These are phyloP conservation scores for Laterallus jamaicensis DNA, from an alignment of 2,113 vertebrate genomes.

Conservation along the genomic window DNA sequence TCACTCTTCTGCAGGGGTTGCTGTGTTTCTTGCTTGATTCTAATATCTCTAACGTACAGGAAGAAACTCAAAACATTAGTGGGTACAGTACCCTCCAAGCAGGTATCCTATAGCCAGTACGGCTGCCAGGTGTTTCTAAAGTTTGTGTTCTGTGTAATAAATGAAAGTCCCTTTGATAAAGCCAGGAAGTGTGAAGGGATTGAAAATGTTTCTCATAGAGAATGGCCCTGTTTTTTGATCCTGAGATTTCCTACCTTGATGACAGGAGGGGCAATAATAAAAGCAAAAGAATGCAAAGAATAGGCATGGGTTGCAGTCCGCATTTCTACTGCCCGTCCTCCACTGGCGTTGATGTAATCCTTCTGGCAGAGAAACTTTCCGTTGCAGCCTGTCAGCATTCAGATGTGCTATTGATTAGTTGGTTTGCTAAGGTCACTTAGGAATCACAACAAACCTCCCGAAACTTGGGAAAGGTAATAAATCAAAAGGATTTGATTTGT, in stretches of 20 bases:
- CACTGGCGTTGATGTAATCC: constrained; percentile 14
- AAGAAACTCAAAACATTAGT: neutral
- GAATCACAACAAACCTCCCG: constrained; percentile 18
- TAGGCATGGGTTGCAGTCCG: neutral
- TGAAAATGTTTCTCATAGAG: neutral
- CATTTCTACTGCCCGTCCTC: neutral
- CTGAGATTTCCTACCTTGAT: neutral
- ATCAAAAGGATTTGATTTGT: constrained; percentile 46
- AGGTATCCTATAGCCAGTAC: neutral
- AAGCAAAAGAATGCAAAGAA: neutral
- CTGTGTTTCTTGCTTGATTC: neutral
- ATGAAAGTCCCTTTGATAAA: neutral
- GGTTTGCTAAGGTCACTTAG: neutral
- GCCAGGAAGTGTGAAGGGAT: neutral
- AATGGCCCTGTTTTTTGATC: neutral
- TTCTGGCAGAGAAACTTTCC: neutral
- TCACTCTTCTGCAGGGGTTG: neutral
- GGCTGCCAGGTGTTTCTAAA: neutral
- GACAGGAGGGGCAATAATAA: neutral
- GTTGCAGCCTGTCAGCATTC: neutral
- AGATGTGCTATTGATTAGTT: neutral
- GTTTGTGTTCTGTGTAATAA: neutral
- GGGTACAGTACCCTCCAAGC: neutral
- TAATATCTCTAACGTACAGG: neutral
- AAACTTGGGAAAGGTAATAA: neutral